Base-by-base conservation (phyloP, 2,888 invertebrate species). In the Perithous albicinctus region DNA sequence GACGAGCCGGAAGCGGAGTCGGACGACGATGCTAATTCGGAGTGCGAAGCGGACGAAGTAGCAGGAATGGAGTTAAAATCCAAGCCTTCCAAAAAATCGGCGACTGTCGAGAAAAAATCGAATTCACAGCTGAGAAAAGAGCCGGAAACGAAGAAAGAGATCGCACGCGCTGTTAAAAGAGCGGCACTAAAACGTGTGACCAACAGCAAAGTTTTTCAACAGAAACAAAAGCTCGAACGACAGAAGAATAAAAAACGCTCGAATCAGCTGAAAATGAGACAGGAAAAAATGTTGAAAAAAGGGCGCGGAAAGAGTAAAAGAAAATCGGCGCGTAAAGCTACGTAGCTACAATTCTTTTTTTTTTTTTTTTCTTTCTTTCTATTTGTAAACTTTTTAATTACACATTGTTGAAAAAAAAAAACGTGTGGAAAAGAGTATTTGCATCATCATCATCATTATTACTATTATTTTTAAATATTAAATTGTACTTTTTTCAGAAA, bases 151-250 rank as follows among this genome's bases (percentile, higher is more conserved):
- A 95, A 96, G 89, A 96, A 96, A 90, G 96, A 96, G 87, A 92
- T 97, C 0, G 96, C 96, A 87, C 95, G 94, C 86, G 93, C 95
- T 82, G 93, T 96, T 7, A 96, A 96, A 87, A 95, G 95, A 84
- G 95, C 96, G 90, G 96, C 96, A 0, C 94, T 96, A 0, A 96
- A 96, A 87, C 95, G 95, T 89, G 94, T 97, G 15, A 95, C 96
- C 88, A 96, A 96, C 85, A 97, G 96, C 89, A 97, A 96, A 94
- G 94, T 95, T 0, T 97, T 96, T 88, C 95, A 96, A 93, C 94
- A 94, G 93, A 97, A 97, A 89, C 95, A 95, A 86, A 95, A 95
- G 90, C 88, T 96, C 29, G 96, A 97, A 81, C 94, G 95, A 84
- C 93, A 94, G 48, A 95, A 79, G 23, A 85, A 85, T 64, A 82